These are phyloP conservation scores for Rachycentron canadum DNA, from an alignment of 2,797 vertebrate genomes.

Conservation along the genomic window DNA sequence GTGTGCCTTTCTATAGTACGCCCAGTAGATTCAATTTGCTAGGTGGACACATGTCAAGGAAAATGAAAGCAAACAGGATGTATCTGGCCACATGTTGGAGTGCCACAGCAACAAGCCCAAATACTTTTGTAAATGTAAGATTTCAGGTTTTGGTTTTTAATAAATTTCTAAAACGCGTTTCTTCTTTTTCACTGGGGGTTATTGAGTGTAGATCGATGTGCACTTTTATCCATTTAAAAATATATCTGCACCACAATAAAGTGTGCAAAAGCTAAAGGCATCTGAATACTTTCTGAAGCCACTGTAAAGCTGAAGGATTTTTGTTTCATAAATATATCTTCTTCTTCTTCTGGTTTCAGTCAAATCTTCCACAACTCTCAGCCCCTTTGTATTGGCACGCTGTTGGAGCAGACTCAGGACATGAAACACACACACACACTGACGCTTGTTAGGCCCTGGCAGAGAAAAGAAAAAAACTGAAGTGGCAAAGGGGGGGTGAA, in stretches of 20 bases:
- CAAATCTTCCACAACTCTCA: conserved; percentile 48
- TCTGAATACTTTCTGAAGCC: background rate
- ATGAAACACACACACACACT: conserved; percentile 47
- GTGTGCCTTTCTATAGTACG: no score
- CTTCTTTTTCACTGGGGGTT: background rate
- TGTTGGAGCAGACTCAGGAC: conserved; percentile 25
- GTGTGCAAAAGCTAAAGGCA: background rate
- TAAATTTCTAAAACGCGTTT: no score
- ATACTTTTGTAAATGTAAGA: no score
- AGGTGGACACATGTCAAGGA: no score
- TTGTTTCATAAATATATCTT: conserved; percentile 13
- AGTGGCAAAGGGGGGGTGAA: conserved; percentile 26
- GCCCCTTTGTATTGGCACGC: conserved; percentile 39
- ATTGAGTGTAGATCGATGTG: background rate
- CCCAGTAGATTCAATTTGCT: no score
- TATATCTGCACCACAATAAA: background rate
- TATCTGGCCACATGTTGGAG: no score
- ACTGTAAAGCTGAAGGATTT: background rate
- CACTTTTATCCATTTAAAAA: no score
- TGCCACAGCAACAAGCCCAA: no score
- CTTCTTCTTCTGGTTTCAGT: conserved; percentile 21
- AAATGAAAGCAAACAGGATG: no score
- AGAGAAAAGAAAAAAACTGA: conserved; percentile 54
- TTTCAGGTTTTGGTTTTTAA: no score
- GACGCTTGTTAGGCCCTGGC: conserved; percentile 67